phyloP scores from a whole-genome alignment of 2,797 vertebrate genomes.

The Neomorphus geoffroyi region DNA sequence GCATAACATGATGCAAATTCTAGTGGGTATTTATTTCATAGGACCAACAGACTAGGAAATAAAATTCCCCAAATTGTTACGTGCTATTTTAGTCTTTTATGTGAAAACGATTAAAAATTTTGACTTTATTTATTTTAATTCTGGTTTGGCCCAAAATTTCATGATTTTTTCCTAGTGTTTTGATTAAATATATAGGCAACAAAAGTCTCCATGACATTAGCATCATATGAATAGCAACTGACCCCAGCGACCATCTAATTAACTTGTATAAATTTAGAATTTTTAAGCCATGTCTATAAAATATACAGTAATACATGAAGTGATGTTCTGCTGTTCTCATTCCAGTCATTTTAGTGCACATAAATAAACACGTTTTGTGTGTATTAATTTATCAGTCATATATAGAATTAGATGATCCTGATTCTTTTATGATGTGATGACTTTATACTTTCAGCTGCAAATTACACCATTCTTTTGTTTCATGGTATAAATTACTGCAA shows the following conservation, averaged over 20 bases:
- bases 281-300: not conserved
- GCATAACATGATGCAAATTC: rapidly evolving
- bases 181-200: not conserved
- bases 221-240: not conserved
- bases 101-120: not conserved
- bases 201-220: not conserved
- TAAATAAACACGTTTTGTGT: not conserved
- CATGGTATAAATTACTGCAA: not conserved
- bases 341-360: not conserved
- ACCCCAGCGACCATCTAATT: not conserved
- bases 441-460: not conserved
- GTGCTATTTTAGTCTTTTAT: not conserved
- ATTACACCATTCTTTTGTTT: not conserved
- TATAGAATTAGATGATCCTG: not conserved
- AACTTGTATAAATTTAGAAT: not conserved
- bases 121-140: not conserved
- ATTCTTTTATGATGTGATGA: not conserved
- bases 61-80: not conserved
- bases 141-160: not conserved
- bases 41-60: not conserved
- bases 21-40: not conserved
- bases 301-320: not conserved
- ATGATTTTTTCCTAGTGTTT: not conserved
- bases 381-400: not conserved
- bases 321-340: not conserved